Base-by-base conservation (phyloP, 2,797 vertebrate genomes). In the Platalea minor region DNA sequence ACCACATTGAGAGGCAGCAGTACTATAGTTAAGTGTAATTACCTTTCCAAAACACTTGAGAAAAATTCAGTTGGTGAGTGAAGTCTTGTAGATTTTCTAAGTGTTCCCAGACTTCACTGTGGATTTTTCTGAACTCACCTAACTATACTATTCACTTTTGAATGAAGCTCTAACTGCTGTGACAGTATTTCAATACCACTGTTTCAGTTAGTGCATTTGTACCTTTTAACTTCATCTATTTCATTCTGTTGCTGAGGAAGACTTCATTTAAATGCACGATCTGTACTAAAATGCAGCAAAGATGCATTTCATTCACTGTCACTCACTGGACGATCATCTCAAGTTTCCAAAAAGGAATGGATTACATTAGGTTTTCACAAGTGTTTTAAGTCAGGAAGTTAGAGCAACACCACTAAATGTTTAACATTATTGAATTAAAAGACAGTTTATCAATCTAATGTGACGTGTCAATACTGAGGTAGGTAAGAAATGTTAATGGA, bases 271-370 rank as follows among this genome's bases (percentile, higher is more conserved):
- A 93, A 61, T 15, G 79, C 70, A 7, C 94, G 82, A 45, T 98
- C 98, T 14, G 96, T 97, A 35, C 97, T 97, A 82, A 99, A 98
- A 97, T 98, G 98, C 21, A 51, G 50, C 29, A 97, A 92, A 41
- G 98, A 98, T 23, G 95, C 97, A 95, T 98, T 98, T 75, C 98
- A 98, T 74, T 99, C 98, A 1, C 96, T 95, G 56, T 97, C 98
- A 94, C 98, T 98, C 68, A 99, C 97, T 8, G 98, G 96, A 88
- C 92, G 97, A 83, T 98, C 96, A 88, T 98, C 98, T 99, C 70
- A 95, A 77, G 45, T 53, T 35, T 48, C 50, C 13, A 43, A 75
- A 77, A 89, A 60, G 15, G 9, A 83, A 86, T 56, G 41, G 6
- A 37, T 83, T 59, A 45, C 17, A 16, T 51, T 69, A 73, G 33